phyloP scores from a whole-genome alignment of 1,140 invertebrate genomes.

The Bombyx mandarina region DNA sequence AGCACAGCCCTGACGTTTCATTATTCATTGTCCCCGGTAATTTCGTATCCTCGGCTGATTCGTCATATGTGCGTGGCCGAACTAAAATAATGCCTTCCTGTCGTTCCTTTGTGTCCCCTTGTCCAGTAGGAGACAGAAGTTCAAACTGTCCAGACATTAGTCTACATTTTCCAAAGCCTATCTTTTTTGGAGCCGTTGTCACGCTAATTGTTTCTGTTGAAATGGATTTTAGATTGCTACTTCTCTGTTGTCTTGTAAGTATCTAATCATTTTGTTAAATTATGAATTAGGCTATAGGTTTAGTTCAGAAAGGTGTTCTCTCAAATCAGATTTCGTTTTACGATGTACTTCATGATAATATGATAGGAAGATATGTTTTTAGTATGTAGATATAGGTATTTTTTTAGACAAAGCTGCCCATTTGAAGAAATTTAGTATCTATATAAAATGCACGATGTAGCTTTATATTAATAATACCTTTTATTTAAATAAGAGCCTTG shows the following conservation, averaged over 20 bases:
- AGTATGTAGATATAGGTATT: no score
- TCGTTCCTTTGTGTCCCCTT: conserved; percentile 22
- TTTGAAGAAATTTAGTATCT: no score
- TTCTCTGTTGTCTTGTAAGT: conserved; percentile 34
- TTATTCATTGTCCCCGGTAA: conserved; percentile 25
- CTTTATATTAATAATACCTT: no score
- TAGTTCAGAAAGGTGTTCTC: no score
- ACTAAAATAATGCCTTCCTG: conserved; percentile 49
- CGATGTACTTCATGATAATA: no score
- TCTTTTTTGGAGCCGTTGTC: no score
- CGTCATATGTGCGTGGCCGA: conserved; percentile 40
- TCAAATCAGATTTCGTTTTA: no score
- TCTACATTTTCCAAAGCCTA: neutral
- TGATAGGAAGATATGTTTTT: no score
- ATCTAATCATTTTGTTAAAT: no score
- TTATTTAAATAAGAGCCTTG: neutral
- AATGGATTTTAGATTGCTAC: conserved; percentile 37
- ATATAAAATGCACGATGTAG: no score
- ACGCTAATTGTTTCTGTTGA: neutral
- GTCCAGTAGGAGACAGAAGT: conserved; percentile 28
- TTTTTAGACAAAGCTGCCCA: no score
- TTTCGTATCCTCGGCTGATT: conserved; percentile 29
- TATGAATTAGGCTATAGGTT: no score
- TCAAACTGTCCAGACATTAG: conserved; percentile 21
- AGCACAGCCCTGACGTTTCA: conserved; percentile 18